Evolutionary conservation across 1,140 invertebrate genomes (phyloP).

Genomic region (Drosophila nannoptera): DNA sequence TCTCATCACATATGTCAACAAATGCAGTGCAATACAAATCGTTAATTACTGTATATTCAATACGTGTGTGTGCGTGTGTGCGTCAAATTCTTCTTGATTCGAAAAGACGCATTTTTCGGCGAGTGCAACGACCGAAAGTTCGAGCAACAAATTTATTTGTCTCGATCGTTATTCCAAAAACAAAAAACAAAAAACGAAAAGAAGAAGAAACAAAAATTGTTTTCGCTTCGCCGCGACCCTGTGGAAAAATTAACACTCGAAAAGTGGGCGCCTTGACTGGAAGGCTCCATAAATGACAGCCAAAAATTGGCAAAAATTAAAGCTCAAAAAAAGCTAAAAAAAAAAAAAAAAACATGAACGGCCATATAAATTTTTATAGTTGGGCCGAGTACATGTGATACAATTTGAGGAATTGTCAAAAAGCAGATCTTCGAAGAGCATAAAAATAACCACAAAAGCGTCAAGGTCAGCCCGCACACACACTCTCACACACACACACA

Average conservation of each 20-base stretch:
- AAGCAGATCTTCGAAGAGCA: conserved; percentile 33
- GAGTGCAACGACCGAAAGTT: conserved; percentile 12
- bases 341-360: conserved; percentile 51
- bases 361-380: conserved; percentile 63
- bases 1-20: conserved; percentile 10
- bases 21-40: conserved; percentile 4
- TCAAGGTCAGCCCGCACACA: conserved; percentile 63
- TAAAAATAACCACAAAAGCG: conserved; percentile 44
- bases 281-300: conserved; percentile 31
- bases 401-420: conserved; percentile 73
- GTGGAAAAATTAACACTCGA: conserved; percentile 27
- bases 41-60: conserved; percentile 8
- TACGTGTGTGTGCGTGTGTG: not conserved
- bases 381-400: conserved; percentile 42
- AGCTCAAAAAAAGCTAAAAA: conserved; percentile 29
- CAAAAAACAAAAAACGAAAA: too few relatives aligned
- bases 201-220: too few relatives aligned
- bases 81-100: conserved; percentile 4
- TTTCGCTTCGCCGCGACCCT: conserved; percentile 13
- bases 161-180: not conserved
- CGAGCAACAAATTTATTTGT: conserved; percentile 2
- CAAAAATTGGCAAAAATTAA: conserved; percentile 62
- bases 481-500: not conserved
- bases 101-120: conserved; percentile 2
- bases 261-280: conserved; percentile 36